A percentile compares a stretch with the other conserved stretches of the same genome.
These are phyloP conservation scores for Thunnus albacares DNA, from an alignment of 2,797 vertebrate species.

Conservation along the genomic window DNA sequence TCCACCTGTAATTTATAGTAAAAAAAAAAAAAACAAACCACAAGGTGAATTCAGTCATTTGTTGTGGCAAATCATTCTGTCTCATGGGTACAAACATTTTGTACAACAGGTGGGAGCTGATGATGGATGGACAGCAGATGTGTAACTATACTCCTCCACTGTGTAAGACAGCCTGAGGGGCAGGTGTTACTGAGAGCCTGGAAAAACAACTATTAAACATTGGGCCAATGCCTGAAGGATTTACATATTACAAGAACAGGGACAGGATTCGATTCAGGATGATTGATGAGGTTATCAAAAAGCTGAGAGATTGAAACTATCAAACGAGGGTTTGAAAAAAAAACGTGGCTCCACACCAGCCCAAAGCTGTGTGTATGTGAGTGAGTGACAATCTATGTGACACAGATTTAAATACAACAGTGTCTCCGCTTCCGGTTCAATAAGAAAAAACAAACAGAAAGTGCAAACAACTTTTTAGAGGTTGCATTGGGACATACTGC, in stretches of 20 bases:
- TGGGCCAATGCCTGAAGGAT: constrained; percentile 26
- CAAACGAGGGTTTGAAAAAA: neutral
- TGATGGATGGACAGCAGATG: constrained; percentile 48
- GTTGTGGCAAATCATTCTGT: neutral
- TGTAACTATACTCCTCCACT: constrained; percentile 18
- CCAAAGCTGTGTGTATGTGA: neutral
- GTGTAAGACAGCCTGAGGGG: constrained; percentile 32
- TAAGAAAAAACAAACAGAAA: neutral
- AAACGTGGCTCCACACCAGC: neutral
- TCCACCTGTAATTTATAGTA: neutral
- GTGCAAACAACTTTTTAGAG: neutral
- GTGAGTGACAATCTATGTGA: neutral
- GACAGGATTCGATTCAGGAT: constrained; percentile 18
- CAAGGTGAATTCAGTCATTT: neutral
- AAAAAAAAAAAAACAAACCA: neutral
- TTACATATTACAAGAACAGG: constrained; percentile 37
- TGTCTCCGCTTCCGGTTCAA: neutral
- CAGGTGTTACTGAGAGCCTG: constrained; percentile 40
- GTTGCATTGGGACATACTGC: neutral
- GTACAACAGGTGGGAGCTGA: constrained; percentile 15
- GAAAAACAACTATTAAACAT: constrained; percentile 45
- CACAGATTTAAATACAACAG: neutral
- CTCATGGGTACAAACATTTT: neutral
- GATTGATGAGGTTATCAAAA: constrained; percentile 55
- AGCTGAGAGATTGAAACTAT: constrained; percentile 14